Evolutionary conservation across 2,797 vertebrate species (phyloP), one percentile per base, ranked within the genome.

Genomic region (Microctenopoma stevenorrisi): DNA sequence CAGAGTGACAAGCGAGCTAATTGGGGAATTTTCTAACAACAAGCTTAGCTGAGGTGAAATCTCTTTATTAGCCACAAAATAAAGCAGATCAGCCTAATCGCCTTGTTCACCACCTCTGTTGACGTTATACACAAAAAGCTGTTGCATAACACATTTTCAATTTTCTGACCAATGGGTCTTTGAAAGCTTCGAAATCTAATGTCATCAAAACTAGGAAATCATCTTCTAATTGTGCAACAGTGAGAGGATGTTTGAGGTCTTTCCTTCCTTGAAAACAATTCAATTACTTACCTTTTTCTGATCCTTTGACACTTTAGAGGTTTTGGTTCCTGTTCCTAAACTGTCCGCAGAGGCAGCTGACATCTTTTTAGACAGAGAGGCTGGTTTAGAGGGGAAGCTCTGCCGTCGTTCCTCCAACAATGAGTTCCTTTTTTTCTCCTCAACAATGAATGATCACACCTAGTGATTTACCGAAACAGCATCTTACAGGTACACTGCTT

Each of bases 231-330:
- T 33, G 5, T 33, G 30, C 30, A 33, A 33, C 30, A 33, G 30
- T 33, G 30, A 44, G 16, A 42, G 40, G 25, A 64, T 57, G 42
- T 68, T 44, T 53, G 0, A 51, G 16, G 44, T 37, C 5, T 58
- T 44, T 35, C 28, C n/a, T 43, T 55, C 4, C 4, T 10, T 64
- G 3, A 22, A 59, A 40, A 63, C 3, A 37, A 37, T 3, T 2
- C 15, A 5, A 51, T 50, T n/a, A 12, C 76, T 57, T 85, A 97
- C 97, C 94, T 96, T 98, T 93, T 96, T 97, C 22, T 95, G 94
- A 7, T 94, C 95, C 92, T 96, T 97, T 69, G 95, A 92, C 56
- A 79, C 91, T 51, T 86, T 94, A 73, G 90, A 88, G 76, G 90
- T 87, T 81, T 84, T 90, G 71, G 87, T 86, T 89, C 87, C 88